Evolutionary conservation across 1,140 invertebrate species (phyloP), one percentile per base, ranked within the genome.

Genomic region (Drosophila santomea): DNA sequence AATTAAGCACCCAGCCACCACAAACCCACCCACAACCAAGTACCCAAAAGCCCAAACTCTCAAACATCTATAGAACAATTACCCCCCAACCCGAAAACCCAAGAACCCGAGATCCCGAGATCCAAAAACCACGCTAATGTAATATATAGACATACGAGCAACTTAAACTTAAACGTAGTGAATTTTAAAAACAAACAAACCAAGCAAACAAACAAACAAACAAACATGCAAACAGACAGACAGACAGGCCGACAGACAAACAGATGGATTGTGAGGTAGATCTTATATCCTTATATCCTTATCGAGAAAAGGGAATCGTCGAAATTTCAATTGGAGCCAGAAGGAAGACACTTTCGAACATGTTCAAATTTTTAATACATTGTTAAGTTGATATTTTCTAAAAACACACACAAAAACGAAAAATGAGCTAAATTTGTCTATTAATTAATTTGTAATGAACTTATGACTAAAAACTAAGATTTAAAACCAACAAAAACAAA

Each of bases 21-120:
- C 4, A 57, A 23, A 67, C 23, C 51, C 20, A 78, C 73, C 51
- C 45, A 81, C 68, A 47, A 63, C 44, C 47, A 64, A 23, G 12
- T 17, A 58, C 28, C 47, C 54, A 51, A 63, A 32, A 32, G 32
- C 32, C 32, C 32, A 32, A 43, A 69, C 56, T 72, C 50, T 76
- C 48, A 47, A 47, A 35, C 80, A 84, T 89, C 80, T 83, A 89
- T 88, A 88, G 84, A 84, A 88, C 84, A 88, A 88, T 88, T 88
- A 60, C 83, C 83, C 74, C 69, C 8, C 25, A 68, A 45, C 62
- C 66, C 72, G 25, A 74, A 32, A 20, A 20, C 20, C 20, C 20
- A 2, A 20, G 2, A 7, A 60, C 41, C 41, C 38, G 12, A 73
- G 41, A 28, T 50, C 32, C 20, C 11, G 61, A 25, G 52, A 45